phyloP scores from a whole-genome alignment of 2,797 vertebrate genomes.

The Amblyopsis hoosieri region DNA sequence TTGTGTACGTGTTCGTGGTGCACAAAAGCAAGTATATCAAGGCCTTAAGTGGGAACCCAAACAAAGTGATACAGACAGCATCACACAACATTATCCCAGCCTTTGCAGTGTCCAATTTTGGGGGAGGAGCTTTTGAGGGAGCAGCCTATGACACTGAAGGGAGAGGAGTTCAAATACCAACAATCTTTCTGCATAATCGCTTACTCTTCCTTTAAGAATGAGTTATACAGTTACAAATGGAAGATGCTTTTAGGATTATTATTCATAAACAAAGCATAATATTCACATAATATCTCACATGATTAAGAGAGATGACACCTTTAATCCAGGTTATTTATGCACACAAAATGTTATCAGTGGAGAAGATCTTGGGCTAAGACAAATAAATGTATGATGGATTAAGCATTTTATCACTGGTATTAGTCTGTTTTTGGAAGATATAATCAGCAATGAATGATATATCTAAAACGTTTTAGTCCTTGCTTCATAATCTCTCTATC shows the following conservation, averaged over 20 bases:
- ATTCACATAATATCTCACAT: constrained; percentile 1
- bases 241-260: constrained; percentile 39
- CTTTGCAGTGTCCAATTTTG: too few species aligned
- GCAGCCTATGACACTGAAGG: too few species aligned
- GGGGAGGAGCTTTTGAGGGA: too few species aligned
- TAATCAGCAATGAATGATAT: constrained; percentile 39
- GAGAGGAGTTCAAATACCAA: too few species aligned
- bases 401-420: constrained; percentile 44
- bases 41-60: too few species aligned
- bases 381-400: constrained; percentile 57
- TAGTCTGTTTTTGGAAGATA: constrained; percentile 42
- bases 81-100: too few species aligned
- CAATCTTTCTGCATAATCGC: too few species aligned
- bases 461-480: constrained; percentile 30
- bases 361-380: constrained; percentile 42
- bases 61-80: too few species aligned
- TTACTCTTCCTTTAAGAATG: too few species aligned
- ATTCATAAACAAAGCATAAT: constrained; percentile 32
- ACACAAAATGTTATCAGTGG: constrained; percentile 32
- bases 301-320: constrained; percentile 18
- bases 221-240: neutral
- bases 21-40: too few species aligned
- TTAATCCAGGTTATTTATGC: constrained; percentile 28
- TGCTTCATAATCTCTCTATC: constrained; percentile 36
- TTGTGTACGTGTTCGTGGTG: too few species aligned